Evolutionary conservation across 2,113 vertebrate genomes (phyloP), one percentile per base, ranked within the genome.

Genomic region (Chitala chitala): DNA sequence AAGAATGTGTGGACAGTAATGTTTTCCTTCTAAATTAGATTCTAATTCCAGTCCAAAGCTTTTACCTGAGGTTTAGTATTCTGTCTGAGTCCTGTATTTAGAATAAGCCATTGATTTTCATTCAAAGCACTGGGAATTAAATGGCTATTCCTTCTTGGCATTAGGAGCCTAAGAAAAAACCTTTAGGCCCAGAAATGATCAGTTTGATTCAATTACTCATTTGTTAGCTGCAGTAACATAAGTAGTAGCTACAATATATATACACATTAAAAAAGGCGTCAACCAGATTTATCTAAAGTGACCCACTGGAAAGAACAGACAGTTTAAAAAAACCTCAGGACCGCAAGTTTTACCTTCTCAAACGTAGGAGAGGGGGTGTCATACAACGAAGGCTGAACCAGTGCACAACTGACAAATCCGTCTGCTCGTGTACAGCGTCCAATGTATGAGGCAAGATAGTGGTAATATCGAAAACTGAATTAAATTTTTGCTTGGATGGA

Each of bases 141-240:
- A 80, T 74, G 78, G 56, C 80, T 84, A 81, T 87, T 88, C 33
- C 81, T 87, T 82, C 76, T 8, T 53, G 54, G 51, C 76, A 74
- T 15, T 56, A 66, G 51, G 50, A 55, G 31, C 50, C 63, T 58
- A 26, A 77, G 72, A 68, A 55, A 42, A 56, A 40, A 26, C 3
- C 26, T 13, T 68, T 24, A 71, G 40, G 6, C 26, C 1, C 10
- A 12, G 51, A 54, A 71, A 55, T 50, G 17, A 31, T 40, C 46
- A 42, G 17, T 6, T 46, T 46, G 24, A 31, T 48, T 24, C 3
- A 22, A 50, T 46, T 68, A 5, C 4, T 22, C 6, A 13, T 69
- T 46, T 69, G 26, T 26, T 48, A 5, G n/a, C n/a, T n/a, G n/a
- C n/a, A n/a, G n/a, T n/a, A n/a, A n/a, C n/a, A n/a, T n/a, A n/a